These are phyloP conservation scores for Eulemur coronatus DNA, from an alignment of 2,797 vertebrate species.

Conservation along the genomic window DNA sequence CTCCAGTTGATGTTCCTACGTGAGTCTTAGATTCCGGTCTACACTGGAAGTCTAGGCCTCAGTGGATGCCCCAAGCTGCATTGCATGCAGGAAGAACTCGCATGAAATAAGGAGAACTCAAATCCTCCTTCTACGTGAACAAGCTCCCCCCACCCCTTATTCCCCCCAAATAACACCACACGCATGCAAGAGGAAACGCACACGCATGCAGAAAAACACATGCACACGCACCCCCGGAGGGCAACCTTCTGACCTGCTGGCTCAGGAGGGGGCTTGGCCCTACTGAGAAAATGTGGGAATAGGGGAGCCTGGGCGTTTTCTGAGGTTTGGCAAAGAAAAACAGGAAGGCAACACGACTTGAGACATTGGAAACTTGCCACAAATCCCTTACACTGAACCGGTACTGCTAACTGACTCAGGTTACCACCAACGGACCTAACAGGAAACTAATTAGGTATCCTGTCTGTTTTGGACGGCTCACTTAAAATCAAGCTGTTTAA, in stretches of 20 bases:
- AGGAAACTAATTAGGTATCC: not conserved
- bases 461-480: not conserved
- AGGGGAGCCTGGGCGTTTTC: constrained; percentile 79
- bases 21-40: not conserved
- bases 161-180: not conserved
- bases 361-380: not conserved
- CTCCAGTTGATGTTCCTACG: not conserved
- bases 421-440: not conserved
- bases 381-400: not conserved
- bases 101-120: constrained; percentile 3
- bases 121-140: not conserved
- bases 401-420: not conserved
- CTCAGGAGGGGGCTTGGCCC: constrained; percentile 75
- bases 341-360: constrained; percentile 57
- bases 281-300: constrained; percentile 77
- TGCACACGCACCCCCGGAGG: constrained; percentile 55
- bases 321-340: constrained; percentile 73
- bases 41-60: not conserved
- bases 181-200: constrained; percentile 60
- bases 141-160: not conserved
- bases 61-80: not conserved
- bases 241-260: constrained; percentile 78
- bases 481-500: not conserved
- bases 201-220: constrained; percentile 6
- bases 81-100: not conserved